phyloP scores from a whole-genome alignment of 2,888 invertebrate species.

The Cremastobaeus sp. region DNA sequence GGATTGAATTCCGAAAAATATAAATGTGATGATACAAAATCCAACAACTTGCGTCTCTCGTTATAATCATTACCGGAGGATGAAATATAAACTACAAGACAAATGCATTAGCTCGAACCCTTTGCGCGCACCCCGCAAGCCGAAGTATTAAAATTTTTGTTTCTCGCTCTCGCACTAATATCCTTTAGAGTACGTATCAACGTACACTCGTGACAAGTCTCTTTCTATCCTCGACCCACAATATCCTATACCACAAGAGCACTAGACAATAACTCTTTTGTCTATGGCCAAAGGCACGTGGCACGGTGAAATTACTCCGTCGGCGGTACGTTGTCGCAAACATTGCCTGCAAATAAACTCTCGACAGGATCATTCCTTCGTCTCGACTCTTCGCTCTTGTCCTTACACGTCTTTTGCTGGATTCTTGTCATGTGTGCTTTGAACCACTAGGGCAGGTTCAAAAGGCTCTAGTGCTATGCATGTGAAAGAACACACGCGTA shows the following conservation, averaged over 20 bases:
- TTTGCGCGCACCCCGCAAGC: background rate
- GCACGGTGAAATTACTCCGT: slow-evolving; percentile 69
- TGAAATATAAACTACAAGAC: slow-evolving; percentile 16
- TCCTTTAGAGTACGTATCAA: slow-evolving; percentile 36
- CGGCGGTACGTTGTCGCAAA: slow-evolving; percentile 67
- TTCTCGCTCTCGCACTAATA: slow-evolving; percentile 36
- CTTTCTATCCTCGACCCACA: slow-evolving; percentile 45
- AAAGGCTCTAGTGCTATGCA: slow-evolving; percentile 15
- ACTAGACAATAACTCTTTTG: slow-evolving; percentile 73
- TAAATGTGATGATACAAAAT: too few relatives aligned
- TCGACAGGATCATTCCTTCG: slow-evolving; percentile 53
- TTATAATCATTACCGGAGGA: too few relatives aligned
- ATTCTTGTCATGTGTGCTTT: slow-evolving; percentile 25
- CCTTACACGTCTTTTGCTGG: slow-evolving; percentile 30
- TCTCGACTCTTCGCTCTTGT: slow-evolving; percentile 16
- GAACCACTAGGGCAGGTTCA: slow-evolving; percentile 7
- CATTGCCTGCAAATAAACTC: slow-evolving; percentile 65
- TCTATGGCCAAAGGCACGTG: slow-evolving; percentile 70
- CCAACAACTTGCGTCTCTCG: too few relatives aligned
- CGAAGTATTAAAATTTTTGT: slow-evolving; percentile 30
- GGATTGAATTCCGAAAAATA: too few relatives aligned
- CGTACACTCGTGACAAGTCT: slow-evolving; percentile 42
- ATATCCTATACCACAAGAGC: slow-evolving; percentile 59
- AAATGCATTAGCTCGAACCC: slow-evolving; percentile 17
- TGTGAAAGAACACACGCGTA: slow-evolving; percentile 14